phyloP scores from a whole-genome alignment of 1,140 invertebrate genomes.

The Ptiloglossa arizonensis region DNA sequence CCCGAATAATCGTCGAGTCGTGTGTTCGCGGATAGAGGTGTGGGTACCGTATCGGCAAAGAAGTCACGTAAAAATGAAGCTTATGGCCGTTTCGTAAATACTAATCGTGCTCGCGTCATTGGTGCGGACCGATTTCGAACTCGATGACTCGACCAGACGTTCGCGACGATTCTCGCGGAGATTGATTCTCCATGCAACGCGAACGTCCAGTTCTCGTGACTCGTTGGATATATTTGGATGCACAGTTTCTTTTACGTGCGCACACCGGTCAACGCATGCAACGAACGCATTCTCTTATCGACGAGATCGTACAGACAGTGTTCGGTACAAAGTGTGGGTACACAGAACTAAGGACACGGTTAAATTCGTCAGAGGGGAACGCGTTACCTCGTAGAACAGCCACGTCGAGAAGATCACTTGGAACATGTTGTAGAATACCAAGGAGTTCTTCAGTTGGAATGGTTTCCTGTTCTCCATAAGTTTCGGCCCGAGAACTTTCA shows the following conservation, averaged over 20 bases:
- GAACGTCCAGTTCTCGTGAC: neutral
- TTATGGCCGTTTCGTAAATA: slow-evolving; percentile 4
- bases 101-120: neutral
- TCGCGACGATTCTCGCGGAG: slow-evolving; percentile 6
- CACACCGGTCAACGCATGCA: slow-evolving; percentile 2
- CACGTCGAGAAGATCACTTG: slow-evolving; percentile 92
- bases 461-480: slow-evolving; percentile 94
- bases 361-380: neutral
- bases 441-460: slow-evolving; percentile 88
- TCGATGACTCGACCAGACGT: slow-evolving; percentile 13
- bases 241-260: no score
- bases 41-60: neutral
- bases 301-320: neutral
- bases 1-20: neutral
- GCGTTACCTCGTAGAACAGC: slow-evolving; percentile 90
- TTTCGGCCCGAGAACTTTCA: slow-evolving; percentile 90
- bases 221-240: no score
- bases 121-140: slow-evolving; percentile 5
- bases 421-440: slow-evolving; percentile 92
- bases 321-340: neutral
- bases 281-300: neutral
- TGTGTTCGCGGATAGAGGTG: neutral
- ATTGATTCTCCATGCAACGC: neutral
- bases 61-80: neutral
- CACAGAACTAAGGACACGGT: neutral